Percentiles rank a stretch among this genome's conserved stretches.
These are phyloP conservation scores for Ochropleura leucogaster DNA, from an alignment of 2,888 invertebrate species.

Conservation along the genomic window DNA sequence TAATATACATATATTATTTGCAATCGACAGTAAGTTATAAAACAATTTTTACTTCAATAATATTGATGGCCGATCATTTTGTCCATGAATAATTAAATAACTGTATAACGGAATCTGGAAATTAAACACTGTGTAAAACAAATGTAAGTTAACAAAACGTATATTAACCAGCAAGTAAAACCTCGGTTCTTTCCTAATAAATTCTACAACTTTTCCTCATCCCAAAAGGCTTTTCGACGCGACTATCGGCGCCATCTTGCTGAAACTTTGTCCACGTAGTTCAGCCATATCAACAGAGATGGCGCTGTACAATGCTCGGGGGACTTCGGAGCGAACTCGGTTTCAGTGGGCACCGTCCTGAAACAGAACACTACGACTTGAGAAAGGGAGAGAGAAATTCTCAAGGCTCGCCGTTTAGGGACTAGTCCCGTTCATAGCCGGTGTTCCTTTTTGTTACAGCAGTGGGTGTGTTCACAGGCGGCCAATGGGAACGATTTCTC, in stretches of 20 bases:
- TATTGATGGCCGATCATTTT: background rate
- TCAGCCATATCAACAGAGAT: conserved; percentile 72
- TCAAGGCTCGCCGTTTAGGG: conserved; percentile 86
- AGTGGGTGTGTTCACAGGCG: conserved; percentile 82
- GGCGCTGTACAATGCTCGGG: conserved; percentile 76
- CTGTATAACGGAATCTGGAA: background rate
- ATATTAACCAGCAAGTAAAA: conserved; percentile 31
- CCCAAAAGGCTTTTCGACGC: conserved; percentile 66
- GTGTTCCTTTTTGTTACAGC: conserved; percentile 83
- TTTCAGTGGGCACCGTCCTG: conserved; percentile 87
- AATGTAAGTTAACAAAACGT: background rate
- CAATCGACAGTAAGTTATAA: no score
- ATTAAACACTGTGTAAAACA: conserved; percentile 2
- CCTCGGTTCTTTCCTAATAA: conserved; percentile 44
- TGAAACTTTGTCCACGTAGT: conserved; percentile 71
- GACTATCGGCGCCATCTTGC: conserved; percentile 84
- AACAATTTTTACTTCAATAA: background rate
- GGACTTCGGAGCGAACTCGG: conserved; percentile 80
- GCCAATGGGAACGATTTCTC: conserved; percentile 85
- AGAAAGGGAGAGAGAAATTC: conserved; percentile 89
- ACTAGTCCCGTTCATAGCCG: conserved; percentile 71
- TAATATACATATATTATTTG: background rate
- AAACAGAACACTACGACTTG: conserved; percentile 78
- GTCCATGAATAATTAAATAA: background rate
- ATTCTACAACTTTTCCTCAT: conserved; percentile 70